Evolutionary conservation across 2,888 invertebrate species (phyloP).

Genomic region (Morpho deidamia): DNA sequence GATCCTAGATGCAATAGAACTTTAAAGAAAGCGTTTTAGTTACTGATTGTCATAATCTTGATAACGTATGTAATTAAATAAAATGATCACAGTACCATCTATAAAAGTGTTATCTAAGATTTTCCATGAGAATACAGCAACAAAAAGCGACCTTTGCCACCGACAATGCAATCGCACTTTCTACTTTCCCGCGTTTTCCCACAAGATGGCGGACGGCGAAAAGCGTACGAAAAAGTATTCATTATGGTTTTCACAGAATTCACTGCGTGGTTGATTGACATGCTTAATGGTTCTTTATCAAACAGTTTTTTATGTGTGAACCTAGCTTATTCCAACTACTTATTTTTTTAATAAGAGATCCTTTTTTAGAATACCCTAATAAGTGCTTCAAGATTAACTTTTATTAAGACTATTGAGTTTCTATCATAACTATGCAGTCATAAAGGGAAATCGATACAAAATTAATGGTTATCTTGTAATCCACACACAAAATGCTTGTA

Average conservation of each 20-base stretch:
- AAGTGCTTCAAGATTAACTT: too few species aligned
- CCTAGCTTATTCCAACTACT: too few species aligned
- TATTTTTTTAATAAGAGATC: too few species aligned
- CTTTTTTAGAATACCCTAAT: too few species aligned
- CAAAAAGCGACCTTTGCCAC: conserved; percentile 61
- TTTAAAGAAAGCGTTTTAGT: background rate
- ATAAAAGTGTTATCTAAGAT: conserved; percentile 27
- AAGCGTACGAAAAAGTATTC: conserved; percentile 28
- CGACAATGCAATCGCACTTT: conserved; percentile 68
- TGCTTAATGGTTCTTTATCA: background rate
- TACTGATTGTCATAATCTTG: too few species aligned
- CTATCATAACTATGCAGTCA: too few species aligned
- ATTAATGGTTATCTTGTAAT: too few species aligned
- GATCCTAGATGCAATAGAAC: too few species aligned
- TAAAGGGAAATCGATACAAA: too few species aligned
- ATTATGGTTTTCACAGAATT: conserved; percentile 15
- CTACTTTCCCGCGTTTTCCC: conserved; percentile 69
- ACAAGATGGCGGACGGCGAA: conserved; percentile 43
- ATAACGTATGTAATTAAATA: conserved; percentile 1
- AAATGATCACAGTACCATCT: conserved; percentile 22
- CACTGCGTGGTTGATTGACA: background rate
- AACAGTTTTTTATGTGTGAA: background rate
- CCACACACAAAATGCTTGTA: too few species aligned
- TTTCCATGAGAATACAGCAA: conserved; percentile 58
- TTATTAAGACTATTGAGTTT: too few species aligned